Conservation (phyloP, 2,113 vertebrate species). For the Gobiocypris rarus region DNA sequence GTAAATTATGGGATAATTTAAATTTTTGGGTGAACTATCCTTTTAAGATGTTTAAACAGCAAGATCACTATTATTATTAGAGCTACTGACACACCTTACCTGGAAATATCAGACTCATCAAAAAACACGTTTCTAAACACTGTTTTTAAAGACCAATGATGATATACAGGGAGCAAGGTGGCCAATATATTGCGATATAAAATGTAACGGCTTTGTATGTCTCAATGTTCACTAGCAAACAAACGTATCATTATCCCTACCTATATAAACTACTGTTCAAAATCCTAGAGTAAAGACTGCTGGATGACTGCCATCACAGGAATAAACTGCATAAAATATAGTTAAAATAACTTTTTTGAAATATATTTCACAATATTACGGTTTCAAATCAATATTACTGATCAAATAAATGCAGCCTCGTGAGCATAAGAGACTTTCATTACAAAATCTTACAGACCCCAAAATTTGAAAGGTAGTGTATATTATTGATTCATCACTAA, state of each 20-base stretch:
- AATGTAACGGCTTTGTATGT: neutral
- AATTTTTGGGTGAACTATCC: too few relatives aligned
- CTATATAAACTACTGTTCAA: neutral
- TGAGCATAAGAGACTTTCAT: neutral
- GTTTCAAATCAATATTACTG: too few relatives aligned
- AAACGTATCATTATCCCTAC: neutral
- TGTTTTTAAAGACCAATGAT: neutral
- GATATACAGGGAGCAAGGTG: neutral
- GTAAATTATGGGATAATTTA: too few relatives aligned
- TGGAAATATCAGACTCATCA: neutral
- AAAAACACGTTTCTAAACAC: neutral
- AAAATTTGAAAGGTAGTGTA: too few relatives aligned
- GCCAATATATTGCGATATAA: neutral
- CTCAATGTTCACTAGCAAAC: neutral
- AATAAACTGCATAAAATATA: too few relatives aligned
- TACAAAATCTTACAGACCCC: neutral
- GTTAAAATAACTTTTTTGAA: too few relatives aligned
- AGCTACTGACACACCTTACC: neutral
- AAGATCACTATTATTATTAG: constrained; percentile 2
- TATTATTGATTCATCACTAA: neutral
- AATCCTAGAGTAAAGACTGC: too few relatives aligned
- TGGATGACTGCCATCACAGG: neutral
- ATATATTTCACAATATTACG: neutral
- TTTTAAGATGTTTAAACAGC: neutral
- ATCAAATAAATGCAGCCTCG: neutral